phyloP scores from a whole-genome alignment of 37 sponge, comb jelly and placozoan species.

The Diacarnus erythraeanus region DNA sequence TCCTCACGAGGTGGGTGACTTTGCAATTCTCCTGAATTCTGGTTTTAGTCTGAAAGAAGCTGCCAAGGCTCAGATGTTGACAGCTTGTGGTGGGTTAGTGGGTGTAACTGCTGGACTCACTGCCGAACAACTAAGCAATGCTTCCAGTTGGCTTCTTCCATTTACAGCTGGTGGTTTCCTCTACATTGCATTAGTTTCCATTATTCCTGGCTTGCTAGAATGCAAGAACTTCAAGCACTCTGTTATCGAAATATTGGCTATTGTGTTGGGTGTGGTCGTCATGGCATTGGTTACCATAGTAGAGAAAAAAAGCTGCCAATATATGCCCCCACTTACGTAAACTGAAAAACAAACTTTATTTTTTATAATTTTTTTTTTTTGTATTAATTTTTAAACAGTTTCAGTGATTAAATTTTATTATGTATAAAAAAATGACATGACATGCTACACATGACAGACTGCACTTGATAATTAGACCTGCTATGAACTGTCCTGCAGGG shows the following conservation, averaged over 20 bases:
- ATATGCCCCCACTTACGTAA: constrained; percentile 34
- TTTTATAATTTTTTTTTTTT: no score
- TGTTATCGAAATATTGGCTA: not conserved
- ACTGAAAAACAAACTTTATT: no score
- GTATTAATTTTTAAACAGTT: no score
- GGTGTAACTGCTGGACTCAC: constrained; percentile 78
- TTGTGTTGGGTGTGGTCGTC: constrained; percentile 47
- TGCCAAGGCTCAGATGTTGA: constrained; percentile 78
- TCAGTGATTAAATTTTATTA: no score
- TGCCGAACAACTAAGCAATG: constrained; percentile 61
- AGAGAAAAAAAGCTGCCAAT: constrained; percentile 57
- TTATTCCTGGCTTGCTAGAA: constrained; percentile 67
- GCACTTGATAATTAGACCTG: no score
- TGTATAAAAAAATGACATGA: no score
- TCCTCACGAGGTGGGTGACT: constrained; percentile 95
- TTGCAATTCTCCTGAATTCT: constrained; percentile 89
- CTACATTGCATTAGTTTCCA: constrained; percentile 82
- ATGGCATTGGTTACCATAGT: constrained; percentile 78
- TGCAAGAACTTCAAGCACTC: not conserved
- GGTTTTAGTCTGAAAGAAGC: constrained; percentile 74
- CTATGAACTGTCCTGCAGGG: no score
- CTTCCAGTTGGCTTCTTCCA: constrained; percentile 79
- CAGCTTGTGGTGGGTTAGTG: constrained; percentile 80
- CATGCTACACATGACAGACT: no score
- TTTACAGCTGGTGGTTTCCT: constrained; percentile 94